Evolutionary conservation across 1,140 invertebrate species (phyloP).

Genomic region (Cyrtorhinus lividipennis): DNA sequence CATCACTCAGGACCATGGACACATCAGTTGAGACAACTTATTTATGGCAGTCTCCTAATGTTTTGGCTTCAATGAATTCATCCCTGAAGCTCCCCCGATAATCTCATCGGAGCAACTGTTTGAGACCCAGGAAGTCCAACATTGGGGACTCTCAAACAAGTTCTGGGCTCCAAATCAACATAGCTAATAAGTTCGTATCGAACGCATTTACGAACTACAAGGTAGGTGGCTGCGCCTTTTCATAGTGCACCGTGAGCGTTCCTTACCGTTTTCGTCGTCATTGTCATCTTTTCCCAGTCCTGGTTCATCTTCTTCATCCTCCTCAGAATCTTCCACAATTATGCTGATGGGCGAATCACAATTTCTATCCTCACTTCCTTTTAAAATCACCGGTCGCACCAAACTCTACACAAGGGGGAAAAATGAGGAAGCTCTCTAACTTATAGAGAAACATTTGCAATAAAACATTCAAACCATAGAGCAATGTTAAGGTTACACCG

Average conservation of each 20-base stretch:
- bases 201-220: too few species aligned
- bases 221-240: too few species aligned
- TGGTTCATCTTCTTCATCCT: slow-evolving; percentile 18
- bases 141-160: not conserved
- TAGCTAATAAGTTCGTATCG: too few species aligned
- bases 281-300: slow-evolving; percentile 5
- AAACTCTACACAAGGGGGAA: slow-evolving; percentile 3
- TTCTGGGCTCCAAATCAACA: not conserved
- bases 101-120: not conserved
- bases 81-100: not conserved
- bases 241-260: too few species aligned
- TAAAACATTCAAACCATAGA: not conserved
- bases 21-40: too few species aligned
- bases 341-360: slow-evolving; percentile 14
- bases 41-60: too few species aligned
- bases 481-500: not conserved
- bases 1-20: too few species aligned
- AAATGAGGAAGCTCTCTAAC: not conserved
- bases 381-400: slow-evolving; percentile 17
- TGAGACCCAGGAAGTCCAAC: not conserved
- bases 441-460: not conserved
- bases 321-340: slow-evolving; percentile 8
- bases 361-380: not conserved
- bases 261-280: slow-evolving; percentile 12
- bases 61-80: too few species aligned